These are phyloP conservation scores for Euzophera pinguis DNA, from an alignment of 2,888 invertebrate genomes.

Conservation along the genomic window DNA sequence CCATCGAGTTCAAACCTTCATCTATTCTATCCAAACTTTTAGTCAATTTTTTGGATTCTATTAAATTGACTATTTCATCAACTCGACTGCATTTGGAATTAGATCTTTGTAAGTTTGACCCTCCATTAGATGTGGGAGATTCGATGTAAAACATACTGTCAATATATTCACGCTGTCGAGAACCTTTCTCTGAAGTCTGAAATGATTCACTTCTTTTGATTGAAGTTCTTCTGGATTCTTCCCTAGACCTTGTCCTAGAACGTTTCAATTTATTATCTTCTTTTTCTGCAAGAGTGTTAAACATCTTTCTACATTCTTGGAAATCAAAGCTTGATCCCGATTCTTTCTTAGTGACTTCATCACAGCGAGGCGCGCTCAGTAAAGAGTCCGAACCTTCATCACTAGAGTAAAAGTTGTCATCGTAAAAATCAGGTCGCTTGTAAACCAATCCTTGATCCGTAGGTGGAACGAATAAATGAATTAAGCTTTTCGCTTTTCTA, in stretches of 20 bases:
- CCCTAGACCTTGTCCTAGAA: constrained; percentile 60
- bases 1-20: constrained; percentile 85
- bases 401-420: constrained; percentile 80
- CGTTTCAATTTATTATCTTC: constrained; percentile 51
- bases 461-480: constrained; percentile 83
- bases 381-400: constrained; percentile 86
- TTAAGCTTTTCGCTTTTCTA: constrained; percentile 84
- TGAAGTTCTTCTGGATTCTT: constrained; percentile 52
- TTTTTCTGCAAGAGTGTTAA: constrained; percentile 78
- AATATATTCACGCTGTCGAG: constrained; percentile 72
- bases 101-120: constrained; percentile 40
- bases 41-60: constrained; percentile 82
- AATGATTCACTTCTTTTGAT: constrained; percentile 74
- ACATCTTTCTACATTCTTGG: constrained; percentile 77
- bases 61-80: constrained; percentile 74
- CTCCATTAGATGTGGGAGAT: constrained; percentile 55
- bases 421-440: constrained; percentile 76
- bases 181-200: constrained; percentile 66
- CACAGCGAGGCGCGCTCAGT: constrained; percentile 81
- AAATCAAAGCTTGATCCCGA: constrained; percentile 64
- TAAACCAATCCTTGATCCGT: constrained; percentile 80
- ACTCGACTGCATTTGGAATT: constrained; percentile 63
- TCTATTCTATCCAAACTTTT: constrained; percentile 90
- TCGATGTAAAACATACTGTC: constrained; percentile 81
- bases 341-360: constrained; percentile 55